Conservation (phyloP, 2,888 invertebrate species). For the Catocala fraxini region DNA sequence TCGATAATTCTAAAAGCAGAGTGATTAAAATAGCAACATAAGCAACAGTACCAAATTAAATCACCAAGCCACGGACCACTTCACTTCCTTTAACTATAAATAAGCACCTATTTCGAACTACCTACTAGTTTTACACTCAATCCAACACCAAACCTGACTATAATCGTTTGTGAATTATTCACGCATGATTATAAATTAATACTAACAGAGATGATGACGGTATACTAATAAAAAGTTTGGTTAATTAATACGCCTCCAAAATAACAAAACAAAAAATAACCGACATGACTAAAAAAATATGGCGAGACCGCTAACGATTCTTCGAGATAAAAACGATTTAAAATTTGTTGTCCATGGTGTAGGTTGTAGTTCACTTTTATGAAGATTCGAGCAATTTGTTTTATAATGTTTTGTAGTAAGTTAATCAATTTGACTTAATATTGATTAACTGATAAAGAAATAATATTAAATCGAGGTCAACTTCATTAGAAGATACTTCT, state of each 20-base stretch:
- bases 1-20: too few species aligned
- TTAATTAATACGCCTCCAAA: conserved; percentile 29
- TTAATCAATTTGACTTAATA: too few species aligned
- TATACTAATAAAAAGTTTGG: conserved; percentile 22
- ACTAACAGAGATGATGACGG: conserved; percentile 22
- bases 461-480: too few species aligned
- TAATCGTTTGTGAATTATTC: conserved; percentile 22
- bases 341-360: too few species aligned
- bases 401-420: too few species aligned
- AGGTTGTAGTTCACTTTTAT: too few species aligned
- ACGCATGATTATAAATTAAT: conserved; percentile 22
- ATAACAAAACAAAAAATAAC: conserved; percentile 12
- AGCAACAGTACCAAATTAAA: neutral
- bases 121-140: conserved; percentile 3
- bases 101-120: neutral
- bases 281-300: neutral
- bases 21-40: too few species aligned
- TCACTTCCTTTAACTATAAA: conserved; percentile 2
- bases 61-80: neutral
- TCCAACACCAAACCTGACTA: conserved; percentile 14
- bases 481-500: too few species aligned
- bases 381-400: too few species aligned
- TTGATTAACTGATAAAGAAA: too few species aligned
- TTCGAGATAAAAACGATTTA: too few species aligned
- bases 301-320: too few species aligned